These are phyloP conservation scores for Acrobasis consociella DNA, from an alignment of 2,888 invertebrate species.

Conservation along the genomic window DNA sequence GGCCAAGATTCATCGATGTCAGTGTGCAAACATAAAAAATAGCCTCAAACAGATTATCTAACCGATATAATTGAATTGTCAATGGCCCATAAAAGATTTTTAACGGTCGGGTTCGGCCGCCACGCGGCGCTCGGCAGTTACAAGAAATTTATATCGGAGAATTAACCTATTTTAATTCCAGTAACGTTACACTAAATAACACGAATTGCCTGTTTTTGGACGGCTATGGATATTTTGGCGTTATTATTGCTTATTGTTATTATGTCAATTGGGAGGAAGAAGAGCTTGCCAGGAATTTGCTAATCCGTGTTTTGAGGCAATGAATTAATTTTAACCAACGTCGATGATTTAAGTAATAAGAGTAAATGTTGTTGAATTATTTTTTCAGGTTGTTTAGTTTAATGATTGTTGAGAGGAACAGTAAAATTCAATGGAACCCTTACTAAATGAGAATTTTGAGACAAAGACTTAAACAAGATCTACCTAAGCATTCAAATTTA, in stretches of 20 bases:
- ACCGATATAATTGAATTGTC: conserved; percentile 31
- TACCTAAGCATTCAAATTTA: too few relatives aligned
- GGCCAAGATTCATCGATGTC: too few relatives aligned
- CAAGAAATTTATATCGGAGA: conserved; percentile 34
- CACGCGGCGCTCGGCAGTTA: conserved; percentile 26
- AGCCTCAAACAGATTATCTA: conserved; percentile 20
- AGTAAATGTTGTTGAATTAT: too few relatives aligned
- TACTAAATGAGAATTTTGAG: too few relatives aligned
- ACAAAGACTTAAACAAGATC: too few relatives aligned
- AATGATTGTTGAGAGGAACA: too few relatives aligned
- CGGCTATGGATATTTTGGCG: background rate
- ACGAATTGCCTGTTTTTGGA: conserved; percentile 30
- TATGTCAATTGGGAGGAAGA: background rate
- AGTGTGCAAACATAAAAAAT: background rate
- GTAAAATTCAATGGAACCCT: too few relatives aligned
- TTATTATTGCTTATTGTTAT: conserved; percentile 15
- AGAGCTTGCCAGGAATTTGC: too few relatives aligned
- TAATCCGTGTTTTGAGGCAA: too few relatives aligned
- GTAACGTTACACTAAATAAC: conserved; percentile 31
- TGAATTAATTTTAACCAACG: too few relatives aligned
- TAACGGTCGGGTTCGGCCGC: conserved; percentile 25
- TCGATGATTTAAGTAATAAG: too few relatives aligned
- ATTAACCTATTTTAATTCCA: conserved; percentile 38
- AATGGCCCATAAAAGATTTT: conserved; percentile 32
- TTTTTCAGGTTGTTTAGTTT: too few relatives aligned